Evolutionary conservation across 1,140 invertebrate genomes (phyloP), one percentile per base, ranked within the genome.

Genomic region (Aphis craccivora): DNA sequence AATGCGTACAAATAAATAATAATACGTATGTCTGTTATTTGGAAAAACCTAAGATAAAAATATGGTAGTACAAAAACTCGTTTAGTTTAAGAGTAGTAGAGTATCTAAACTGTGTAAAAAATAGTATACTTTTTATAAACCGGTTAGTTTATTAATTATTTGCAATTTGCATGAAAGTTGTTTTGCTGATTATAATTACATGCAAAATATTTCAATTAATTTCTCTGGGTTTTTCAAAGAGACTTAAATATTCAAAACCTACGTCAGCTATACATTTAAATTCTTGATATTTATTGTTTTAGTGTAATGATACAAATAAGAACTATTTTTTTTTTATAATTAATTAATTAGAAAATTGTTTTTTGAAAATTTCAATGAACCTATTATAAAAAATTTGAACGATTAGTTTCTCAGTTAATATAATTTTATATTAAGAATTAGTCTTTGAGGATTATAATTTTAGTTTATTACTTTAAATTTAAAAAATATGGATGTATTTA

Each of bases 121-220:
- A 67, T n/a, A n/a, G 60, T 67, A n/a, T 11, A 9, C n/a, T 30
- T n/a, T n/a, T 67, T 67, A n/a, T 14, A 35, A 76, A 76, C 60
- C 30, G 60, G 60, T 76, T 76, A 76, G n/a, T n/a, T 76, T 76
- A n/a, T 76, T 76, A 76, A 76, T 76, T n/a, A n/a, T 76, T 76
- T n/a, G 37, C 37, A 40, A 40, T 40, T 40, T 40, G 60, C 60
- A 76, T 35, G 60, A 76, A 76, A 76, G 60, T 76, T 76, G 60
- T 76, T 76, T 76, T 35, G 60, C 5, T n/a, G 14, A n/a, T 18
- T 14, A 76, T 76, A 76, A 76, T 35, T n/a, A 76, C n/a, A 76
- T 76, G 60, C 60, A n/a, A n/a, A n/a, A n/a, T 76, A 18, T n/a
- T 76, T 67, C 30, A 67, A 67, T 67, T 30, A 67, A 30, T 67